Evolutionary conservation across 2,113 vertebrate species (phyloP).

Genomic region (Apodemus speciosus): DNA sequence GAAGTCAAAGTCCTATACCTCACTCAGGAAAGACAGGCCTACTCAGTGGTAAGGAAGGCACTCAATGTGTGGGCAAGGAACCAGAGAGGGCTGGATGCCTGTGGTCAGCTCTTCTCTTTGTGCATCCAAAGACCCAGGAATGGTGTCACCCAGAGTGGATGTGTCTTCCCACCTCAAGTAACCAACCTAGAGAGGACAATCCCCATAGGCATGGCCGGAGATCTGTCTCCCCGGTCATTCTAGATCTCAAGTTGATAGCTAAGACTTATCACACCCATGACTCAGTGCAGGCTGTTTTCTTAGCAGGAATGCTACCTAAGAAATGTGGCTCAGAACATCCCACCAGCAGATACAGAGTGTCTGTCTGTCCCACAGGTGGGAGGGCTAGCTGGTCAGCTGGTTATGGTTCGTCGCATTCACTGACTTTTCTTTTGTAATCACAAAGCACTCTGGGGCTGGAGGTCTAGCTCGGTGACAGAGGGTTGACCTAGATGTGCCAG

Average conservation of each 20-base stretch:
- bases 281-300: neutral
- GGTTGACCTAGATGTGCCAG: neutral
- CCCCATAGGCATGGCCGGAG: neutral
- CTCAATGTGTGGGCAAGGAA: neutral
- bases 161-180: neutral
- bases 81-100: neutral
- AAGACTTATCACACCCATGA: neutral
- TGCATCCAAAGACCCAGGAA: neutral
- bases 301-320: neutral
- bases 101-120: neutral
- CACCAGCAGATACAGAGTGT: neutral
- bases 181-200: neutral
- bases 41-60: neutral
- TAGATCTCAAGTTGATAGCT: neutral
- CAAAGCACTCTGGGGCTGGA: neutral
- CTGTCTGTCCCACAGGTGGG: neutral
- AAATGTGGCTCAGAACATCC: neutral
- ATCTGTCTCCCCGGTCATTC: neutral
- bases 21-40: neutral
- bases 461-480: neutral
- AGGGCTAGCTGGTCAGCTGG: neutral
- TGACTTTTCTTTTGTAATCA: neutral
- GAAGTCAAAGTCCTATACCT: neutral
- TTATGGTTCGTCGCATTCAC: neutral
- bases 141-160: neutral